Evolutionary conservation across 1,140 invertebrate species (phyloP).

Genomic region (Rhyacophila brunnea): DNA sequence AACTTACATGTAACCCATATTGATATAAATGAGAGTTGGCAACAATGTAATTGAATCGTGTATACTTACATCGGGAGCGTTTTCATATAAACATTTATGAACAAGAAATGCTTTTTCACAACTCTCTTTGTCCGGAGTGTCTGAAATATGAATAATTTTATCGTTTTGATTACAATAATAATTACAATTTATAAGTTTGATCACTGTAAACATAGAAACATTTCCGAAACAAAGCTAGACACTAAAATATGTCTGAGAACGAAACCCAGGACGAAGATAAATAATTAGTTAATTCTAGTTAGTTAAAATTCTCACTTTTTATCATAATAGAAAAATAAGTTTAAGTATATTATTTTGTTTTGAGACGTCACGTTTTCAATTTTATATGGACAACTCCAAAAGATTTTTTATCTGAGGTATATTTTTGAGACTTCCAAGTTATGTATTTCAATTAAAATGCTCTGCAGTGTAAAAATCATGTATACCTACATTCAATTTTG

Average conservation of each 20-base stretch:
- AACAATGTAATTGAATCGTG: no score
- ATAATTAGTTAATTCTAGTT: background rate
- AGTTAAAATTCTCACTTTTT: background rate
- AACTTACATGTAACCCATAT: no score
- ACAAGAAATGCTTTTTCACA: slow-evolving; percentile 29
- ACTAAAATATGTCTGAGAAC: background rate
- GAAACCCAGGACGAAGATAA: no score
- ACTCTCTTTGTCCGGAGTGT: slow-evolving; percentile 24
- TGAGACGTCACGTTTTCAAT: no score
- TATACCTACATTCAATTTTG: no score
- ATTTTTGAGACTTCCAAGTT: no score
- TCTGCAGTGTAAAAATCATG: no score
- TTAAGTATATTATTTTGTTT: no score
- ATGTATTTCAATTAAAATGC: no score
- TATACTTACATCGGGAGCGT: slow-evolving; percentile 25
- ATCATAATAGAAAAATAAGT: background rate
- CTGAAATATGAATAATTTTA: slow-evolving; percentile 9
- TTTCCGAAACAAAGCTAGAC: background rate
- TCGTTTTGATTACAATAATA: background rate
- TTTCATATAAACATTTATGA: slow-evolving; percentile 30
- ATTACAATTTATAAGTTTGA: background rate
- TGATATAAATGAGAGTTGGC: no score
- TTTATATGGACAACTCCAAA: no score
- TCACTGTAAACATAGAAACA: background rate
- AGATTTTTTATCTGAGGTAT: no score